Conservation (phyloP, 2,888 invertebrate genomes). For the Omphaloscelis lunosa region DNA sequence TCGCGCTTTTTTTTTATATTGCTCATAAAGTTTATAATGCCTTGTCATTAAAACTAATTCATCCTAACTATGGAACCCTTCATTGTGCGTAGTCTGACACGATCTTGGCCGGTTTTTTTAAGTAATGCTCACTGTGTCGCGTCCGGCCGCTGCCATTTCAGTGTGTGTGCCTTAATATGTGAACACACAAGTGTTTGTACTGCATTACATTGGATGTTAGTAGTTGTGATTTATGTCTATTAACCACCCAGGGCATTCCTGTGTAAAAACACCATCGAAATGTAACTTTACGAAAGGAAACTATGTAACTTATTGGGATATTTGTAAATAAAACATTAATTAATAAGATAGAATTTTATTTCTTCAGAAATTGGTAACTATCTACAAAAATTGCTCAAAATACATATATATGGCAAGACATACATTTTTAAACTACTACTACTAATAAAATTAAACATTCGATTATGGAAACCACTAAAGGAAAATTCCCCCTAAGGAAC, state of each 20-base stretch:
- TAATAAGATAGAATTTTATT: constrained; percentile 29
- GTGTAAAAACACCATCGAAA: neutral
- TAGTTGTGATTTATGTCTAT: neutral
- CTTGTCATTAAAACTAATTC: too few relatives aligned
- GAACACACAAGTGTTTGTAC: neutral
- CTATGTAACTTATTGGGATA: constrained; percentile 3
- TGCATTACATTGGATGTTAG: neutral
- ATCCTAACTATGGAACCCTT: too few relatives aligned
- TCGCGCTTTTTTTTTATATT: too few relatives aligned
- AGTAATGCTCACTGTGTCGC: too few relatives aligned
- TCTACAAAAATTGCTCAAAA: constrained; percentile 28
- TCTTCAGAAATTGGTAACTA: neutral
- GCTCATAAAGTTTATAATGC: too few relatives aligned
- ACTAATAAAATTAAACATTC: neutral
- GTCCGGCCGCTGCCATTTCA: too few relatives aligned
- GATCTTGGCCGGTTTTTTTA: too few relatives aligned
- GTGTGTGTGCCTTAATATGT: too few relatives aligned
- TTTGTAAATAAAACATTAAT: constrained; percentile 44
- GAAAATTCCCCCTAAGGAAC: neutral
- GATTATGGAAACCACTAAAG: constrained; percentile 3
- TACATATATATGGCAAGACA: constrained; percentile 26
- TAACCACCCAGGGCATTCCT: neutral
- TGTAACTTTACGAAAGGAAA: constrained; percentile 1
- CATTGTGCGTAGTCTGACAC: too few relatives aligned
- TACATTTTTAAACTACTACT: constrained; percentile 1